Evolutionary conservation across 2,113 vertebrate genomes (phyloP), one percentile per base, ranked within the genome.

Genomic region (Paramisgurnus dabryanus): DNA sequence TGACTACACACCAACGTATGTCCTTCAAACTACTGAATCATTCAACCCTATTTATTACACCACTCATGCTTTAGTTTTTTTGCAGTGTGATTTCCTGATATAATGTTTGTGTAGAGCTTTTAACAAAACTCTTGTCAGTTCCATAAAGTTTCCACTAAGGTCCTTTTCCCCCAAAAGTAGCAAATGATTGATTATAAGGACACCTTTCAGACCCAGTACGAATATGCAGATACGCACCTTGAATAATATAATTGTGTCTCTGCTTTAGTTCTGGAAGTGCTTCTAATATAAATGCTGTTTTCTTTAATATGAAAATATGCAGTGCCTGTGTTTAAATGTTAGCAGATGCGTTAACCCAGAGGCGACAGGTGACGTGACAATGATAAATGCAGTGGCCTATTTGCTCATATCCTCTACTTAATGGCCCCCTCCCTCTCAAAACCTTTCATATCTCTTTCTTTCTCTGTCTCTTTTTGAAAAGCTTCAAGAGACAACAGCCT

Each of bases 351-450:
- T 65, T 50, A 67, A 81, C 71, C 71, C 64, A 10, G 15, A 61
- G 73, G 61, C 41, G 17, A 40, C 50, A 17, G 64, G 41, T 58
- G 64, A 75, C 64, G 39, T 81, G 79, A 81, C 79, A 68, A n/a
- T 81, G 79, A 81, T 81, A 60, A 81, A 81, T 75, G 79, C 55
- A 73, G 43, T 57, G 50, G 47, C 71, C 66, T 74, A 60, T 61
- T 61, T 60, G 67, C 43, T 80, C 58, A 64, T 73, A 80, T 72
- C 18, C 47, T 41, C 15, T 40, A 67, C 22, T 39, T 64, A 75
- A 75, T 75, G 73, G 73, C 67, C 40, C 58, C 10, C 45, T 18
- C 67, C 18, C 57, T 55, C 58, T 13, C 71, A 39, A 72, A 68
- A 47, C 64, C 67, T 27, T 78, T 64, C 60, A 68, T 70, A 82